These are phyloP conservation scores for Knipowitschia caucasica DNA, from an alignment of 2,797 vertebrate genomes.

Conservation along the genomic window DNA sequence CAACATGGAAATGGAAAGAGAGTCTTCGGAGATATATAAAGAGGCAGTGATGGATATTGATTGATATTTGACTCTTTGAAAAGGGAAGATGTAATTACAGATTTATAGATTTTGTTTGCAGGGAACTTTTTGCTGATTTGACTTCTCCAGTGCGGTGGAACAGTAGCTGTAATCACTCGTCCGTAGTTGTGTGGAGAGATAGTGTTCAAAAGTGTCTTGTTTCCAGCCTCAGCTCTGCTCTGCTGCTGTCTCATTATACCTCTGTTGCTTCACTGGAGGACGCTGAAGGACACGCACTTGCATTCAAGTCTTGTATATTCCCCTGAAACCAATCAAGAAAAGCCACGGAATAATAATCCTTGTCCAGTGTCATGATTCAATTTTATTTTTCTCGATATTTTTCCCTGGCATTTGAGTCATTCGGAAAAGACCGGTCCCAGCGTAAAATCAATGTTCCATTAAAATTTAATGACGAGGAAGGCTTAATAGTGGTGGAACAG, in stretches of 20 bases:
- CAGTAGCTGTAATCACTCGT: constrained; percentile 29
- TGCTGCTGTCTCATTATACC: constrained; percentile 68
- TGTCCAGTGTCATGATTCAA: constrained; percentile 73
- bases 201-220: constrained; percentile 53
- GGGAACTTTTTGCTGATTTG: constrained; percentile 27
- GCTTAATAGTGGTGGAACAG: constrained; percentile 79
- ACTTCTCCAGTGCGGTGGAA: constrained; percentile 9
- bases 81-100: constrained; percentile 15
- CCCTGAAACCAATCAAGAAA: constrained; percentile 77
- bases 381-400: constrained; percentile 78
- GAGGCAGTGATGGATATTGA: constrained; percentile 34
- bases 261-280: constrained; percentile 70
- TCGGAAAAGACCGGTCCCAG: constrained; percentile 71
- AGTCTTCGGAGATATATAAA: neutral
- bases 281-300: constrained; percentile 75
- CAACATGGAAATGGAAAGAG: constrained; percentile 15
- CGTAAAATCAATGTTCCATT: constrained; percentile 85
- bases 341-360: constrained; percentile 73
- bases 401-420: constrained; percentile 69
- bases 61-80: constrained; percentile 14
- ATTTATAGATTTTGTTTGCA: constrained; percentile 20
- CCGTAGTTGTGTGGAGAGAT: constrained; percentile 22
- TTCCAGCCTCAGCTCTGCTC: constrained; percentile 40
- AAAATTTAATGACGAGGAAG: constrained; percentile 82
- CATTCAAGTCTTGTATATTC: constrained; percentile 77